Conservation (phyloP, 2,888 invertebrate genomes). For the Drosophila subquinaria region DNA sequence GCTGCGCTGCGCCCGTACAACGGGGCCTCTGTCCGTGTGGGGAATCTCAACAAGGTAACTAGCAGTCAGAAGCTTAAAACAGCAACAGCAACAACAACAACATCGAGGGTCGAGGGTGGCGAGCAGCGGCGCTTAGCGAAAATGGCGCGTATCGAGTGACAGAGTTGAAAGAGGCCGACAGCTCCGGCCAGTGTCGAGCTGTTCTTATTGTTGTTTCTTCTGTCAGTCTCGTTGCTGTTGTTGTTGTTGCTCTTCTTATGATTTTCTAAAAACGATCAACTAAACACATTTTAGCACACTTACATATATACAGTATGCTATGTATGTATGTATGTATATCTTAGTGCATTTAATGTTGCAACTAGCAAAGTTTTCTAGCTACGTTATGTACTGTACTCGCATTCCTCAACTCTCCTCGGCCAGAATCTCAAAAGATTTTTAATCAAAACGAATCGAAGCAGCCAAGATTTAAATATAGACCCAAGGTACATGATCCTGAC, state of each 20-base stretch:
- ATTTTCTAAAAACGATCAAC: conserved; percentile 55
- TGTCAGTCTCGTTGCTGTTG: conserved; percentile 5
- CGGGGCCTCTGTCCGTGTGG: conserved; percentile 48
- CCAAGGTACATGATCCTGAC: no score
- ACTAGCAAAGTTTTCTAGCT: conserved; percentile 31
- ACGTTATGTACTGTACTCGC: conserved; percentile 9
- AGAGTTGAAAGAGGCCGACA: conserved; percentile 75
- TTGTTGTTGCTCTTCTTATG: conserved; percentile 63
- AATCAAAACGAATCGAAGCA: neutral
- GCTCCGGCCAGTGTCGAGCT: conserved; percentile 2
- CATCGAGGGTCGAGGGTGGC: neutral
- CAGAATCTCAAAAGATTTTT: conserved; percentile 2
- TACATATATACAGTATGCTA: neutral
- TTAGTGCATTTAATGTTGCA: no score
- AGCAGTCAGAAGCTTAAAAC: conserved; percentile 49
- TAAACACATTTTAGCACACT: conserved; percentile 26
- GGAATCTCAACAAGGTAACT: conserved; percentile 70
- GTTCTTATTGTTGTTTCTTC: conserved; percentile 5
- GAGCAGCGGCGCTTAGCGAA: conserved; percentile 59
- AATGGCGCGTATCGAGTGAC: conserved; percentile 72
- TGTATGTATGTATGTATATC: neutral
- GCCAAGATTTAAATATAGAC: no score
- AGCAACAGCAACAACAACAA: conserved; percentile 2
- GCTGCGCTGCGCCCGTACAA: conserved; percentile 77
- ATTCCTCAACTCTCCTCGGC: conserved; percentile 2